Base-by-base conservation (phyloP, 2,888 invertebrate genomes). In the Tinea pellionella region DNA sequence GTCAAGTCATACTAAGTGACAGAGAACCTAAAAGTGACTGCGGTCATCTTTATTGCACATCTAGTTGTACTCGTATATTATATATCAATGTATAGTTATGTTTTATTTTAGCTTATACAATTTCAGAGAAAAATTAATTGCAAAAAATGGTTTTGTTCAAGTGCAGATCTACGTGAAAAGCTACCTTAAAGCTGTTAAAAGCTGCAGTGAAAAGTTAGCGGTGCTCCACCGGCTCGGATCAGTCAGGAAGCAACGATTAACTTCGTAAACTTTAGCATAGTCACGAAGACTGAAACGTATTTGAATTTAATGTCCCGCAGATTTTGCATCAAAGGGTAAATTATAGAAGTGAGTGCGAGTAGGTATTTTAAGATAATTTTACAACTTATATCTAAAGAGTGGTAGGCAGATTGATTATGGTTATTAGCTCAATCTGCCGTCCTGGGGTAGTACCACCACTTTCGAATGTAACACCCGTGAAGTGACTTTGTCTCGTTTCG, bases 201-300 rank as follows among this genome's bases (percentile, higher is more conserved):
- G 47, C 47, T 47, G 47, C 47, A 47, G 47, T 47, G 47, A 47
- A 47, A 47, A 47, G 47, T 47, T 47, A 47, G 47, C 9, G 47
- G 47, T 47, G 15, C 47, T 47, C 47, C 15, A 47, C 47, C 47
- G 47, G 13, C 47, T 13, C 47, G 15, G 47, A 47, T 47, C 47
- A 47, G 47, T 47, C 47, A 47, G 47, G 47, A 47, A 47, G 47
- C 47, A 47, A 47, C 47, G 47, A 47, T 47, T 47, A 47, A 47
- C 47, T 47, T 47, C 47, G 47, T 47, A 47, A 47, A 47, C 47
- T 47, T 47, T 15, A 47, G 47, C 47, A 13, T 13, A 47, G 15
- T 47, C 16, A 15, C 8, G 47, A 47, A 47, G 47, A 47, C 13
- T 47, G 47, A 6, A 47, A 47, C 47, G 47, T 47, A 15, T 47